Evolutionary conservation across 1,140 invertebrate species (phyloP).

Genomic region (Drosophila eugracilis): DNA sequence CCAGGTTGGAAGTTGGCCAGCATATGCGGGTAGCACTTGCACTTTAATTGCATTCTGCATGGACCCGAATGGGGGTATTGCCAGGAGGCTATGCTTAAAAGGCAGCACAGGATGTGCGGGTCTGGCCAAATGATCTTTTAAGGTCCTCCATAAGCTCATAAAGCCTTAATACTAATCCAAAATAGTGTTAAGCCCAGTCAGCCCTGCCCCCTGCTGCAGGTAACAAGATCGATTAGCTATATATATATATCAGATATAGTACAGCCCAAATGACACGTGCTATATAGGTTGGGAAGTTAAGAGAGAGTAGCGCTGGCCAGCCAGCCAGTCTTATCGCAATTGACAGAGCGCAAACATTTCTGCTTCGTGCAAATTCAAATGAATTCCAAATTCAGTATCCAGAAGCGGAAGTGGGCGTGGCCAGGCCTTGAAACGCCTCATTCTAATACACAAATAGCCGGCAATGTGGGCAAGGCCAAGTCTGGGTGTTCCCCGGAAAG

Average conservation of each 20-base stretch:
- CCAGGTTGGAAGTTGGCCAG: not conserved
- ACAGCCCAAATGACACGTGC: conserved; percentile 12
- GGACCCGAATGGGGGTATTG: not conserved
- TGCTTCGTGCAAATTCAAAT: conserved; percentile 45
- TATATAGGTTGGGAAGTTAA: conserved; percentile 1
- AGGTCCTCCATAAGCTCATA: conserved; percentile 13
- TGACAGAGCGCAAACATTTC: conserved; percentile 13
- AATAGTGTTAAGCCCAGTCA: conserved; percentile 5
- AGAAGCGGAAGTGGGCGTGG: conserved; percentile 44
- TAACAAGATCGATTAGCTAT: not conserved
- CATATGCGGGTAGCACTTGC: conserved; percentile 41
- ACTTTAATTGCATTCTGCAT: conserved; percentile 20
- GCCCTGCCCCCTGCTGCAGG: conserved; percentile 1
- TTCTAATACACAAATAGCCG: not conserved
- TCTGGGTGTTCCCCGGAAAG: conserved; percentile 2
- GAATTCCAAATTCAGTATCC: conserved; percentile 33
- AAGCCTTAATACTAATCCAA: conserved; percentile 48
- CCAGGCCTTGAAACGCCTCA: conserved; percentile 1
- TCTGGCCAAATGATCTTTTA: too few relatives aligned
- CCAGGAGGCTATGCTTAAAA: not conserved
- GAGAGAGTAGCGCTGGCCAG: not conserved
- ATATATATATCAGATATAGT: not conserved
- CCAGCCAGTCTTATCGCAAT: conserved; percentile 56
- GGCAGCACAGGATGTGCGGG: conserved; percentile 57
- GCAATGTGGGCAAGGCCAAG: conserved; percentile 1